Percentiles rank a stretch among this genome's conserved stretches.
These are phyloP conservation scores for Ceratitis capitata DNA, from an alignment of 1,140 invertebrate genomes.

Conservation along the genomic window DNA sequence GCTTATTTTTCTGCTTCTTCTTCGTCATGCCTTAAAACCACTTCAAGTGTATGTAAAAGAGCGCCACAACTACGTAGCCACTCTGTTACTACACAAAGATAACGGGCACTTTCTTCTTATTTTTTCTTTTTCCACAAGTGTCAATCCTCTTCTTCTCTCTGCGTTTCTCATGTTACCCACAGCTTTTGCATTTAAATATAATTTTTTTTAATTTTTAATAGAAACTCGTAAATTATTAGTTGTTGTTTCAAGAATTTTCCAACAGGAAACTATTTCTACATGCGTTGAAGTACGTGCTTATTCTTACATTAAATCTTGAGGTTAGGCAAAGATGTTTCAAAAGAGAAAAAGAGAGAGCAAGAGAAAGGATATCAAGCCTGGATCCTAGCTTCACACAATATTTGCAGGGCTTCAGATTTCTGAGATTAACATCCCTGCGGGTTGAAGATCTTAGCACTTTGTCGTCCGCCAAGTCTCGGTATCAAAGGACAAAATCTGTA, in stretches of 20 bases:
- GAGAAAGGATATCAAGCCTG: too few species aligned
- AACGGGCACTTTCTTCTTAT: background rate
- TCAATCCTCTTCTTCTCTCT: background rate
- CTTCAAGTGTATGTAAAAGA: slow-evolving; percentile 4
- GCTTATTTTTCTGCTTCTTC: background rate
- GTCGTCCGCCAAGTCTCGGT: too few species aligned
- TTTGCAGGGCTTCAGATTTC: too few species aligned
- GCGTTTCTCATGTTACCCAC: background rate
- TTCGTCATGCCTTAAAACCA: background rate
- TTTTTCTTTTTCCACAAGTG: background rate
- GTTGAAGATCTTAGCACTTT: too few species aligned
- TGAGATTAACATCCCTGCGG: too few species aligned
- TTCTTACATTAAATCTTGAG: background rate
- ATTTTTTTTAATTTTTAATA: slow-evolving; percentile 29
- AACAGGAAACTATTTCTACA: too few species aligned
- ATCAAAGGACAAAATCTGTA: too few species aligned
- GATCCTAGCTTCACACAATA: too few species aligned
- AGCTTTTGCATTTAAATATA: slow-evolving; percentile 18
- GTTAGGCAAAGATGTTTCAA: too few species aligned
- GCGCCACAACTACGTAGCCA: slow-evolving; percentile 3
- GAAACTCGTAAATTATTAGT: slow-evolving; percentile 25
- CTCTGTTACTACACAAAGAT: background rate
- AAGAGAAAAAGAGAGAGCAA: too few species aligned
- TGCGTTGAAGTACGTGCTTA: too few species aligned
- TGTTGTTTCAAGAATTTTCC: background rate